These are phyloP conservation scores for Watsonalla binaria DNA, from an alignment of 2,888 invertebrate genomes.

Conservation along the genomic window DNA sequence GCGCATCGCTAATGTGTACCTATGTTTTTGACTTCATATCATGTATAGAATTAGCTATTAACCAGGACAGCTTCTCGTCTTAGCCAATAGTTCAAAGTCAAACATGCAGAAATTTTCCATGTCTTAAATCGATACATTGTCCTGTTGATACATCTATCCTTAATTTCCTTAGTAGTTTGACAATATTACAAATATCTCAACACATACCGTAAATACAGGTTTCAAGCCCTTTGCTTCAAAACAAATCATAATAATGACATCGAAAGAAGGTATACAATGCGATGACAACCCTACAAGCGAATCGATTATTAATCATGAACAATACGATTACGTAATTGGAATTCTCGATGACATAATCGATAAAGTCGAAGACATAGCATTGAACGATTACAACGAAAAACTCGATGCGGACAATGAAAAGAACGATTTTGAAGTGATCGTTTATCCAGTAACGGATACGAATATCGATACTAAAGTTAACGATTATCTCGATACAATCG, in stretches of 20 bases:
- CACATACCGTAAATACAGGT: constrained; percentile 29
- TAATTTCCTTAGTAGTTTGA: not conserved
- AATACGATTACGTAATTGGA: constrained; percentile 28
- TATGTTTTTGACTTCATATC: no score
- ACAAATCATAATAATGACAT: constrained; percentile 53
- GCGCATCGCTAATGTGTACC: no score
- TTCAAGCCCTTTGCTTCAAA: constrained; percentile 67
- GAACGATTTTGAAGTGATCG: constrained; percentile 53
- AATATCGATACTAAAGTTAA: constrained; percentile 24
- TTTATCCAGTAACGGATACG: constrained; percentile 26
- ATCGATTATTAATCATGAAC: constrained; percentile 19
- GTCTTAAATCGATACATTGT: no score
- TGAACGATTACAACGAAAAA: constrained; percentile 16
- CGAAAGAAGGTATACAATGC: constrained; percentile 50
- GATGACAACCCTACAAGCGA: constrained; percentile 20
- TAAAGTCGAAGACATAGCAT: constrained; percentile 41
- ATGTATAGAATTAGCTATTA: no score
- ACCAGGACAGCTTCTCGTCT: no score
- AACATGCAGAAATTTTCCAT: no score
- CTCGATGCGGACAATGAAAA: constrained; percentile 25
- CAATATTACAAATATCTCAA: no score
- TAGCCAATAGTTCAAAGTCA: no score
- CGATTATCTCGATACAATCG: constrained; percentile 52
- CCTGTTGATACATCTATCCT: not conserved
- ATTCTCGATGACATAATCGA: constrained; percentile 47